Base-by-base conservation (phyloP, 2,113 vertebrate species). In the Hyla sarda region DNA sequence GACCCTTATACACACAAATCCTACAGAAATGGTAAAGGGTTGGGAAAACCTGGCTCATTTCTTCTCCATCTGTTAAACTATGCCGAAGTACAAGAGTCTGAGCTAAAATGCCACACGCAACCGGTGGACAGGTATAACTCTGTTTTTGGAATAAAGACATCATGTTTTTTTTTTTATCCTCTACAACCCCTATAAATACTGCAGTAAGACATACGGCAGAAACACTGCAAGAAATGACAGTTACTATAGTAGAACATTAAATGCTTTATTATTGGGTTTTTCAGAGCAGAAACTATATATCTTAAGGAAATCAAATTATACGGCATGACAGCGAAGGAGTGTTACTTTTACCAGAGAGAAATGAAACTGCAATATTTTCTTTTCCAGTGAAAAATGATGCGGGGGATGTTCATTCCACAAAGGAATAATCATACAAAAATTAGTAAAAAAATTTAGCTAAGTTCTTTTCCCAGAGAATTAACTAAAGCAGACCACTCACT, bases 401-500 rank as follows among this genome's bases (percentile, higher is more conserved):
- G 78, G 47, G n/a, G 14, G 80, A 89, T 87, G 72, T 90, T 92
- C 2, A 58, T 86, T 58, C 88, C 76, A 91, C 78, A 92, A 92
- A 94, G 93, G 88, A 92, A 90, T 90, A 91, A 95, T 92, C 89
- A 89, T 86, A 80, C 74, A 60, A 92, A 92, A 94, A 95, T 92
- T 82, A 93, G 92, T 91, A 90, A 92, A 90, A 92, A 84, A 95
- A 94, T 92, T 85, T 89, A 92, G 90, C 85, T 89, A 92, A 94
- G 89, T 94, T 92, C 91, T 92, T 93, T 93, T 93, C 93, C 86
- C 69, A 89, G 78, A 91, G 91, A 94, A 94, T 94, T 93, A 91
- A 95, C 88, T 92, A 93, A 94, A 92, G 92, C 90, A 95, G 94
- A 94, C 95, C 94, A 95, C 94, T 95, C 92, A 92, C 95, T 95